phyloP scores from a whole-genome alignment of 2,113 vertebrate genomes.

The Pandion haliaetus region DNA sequence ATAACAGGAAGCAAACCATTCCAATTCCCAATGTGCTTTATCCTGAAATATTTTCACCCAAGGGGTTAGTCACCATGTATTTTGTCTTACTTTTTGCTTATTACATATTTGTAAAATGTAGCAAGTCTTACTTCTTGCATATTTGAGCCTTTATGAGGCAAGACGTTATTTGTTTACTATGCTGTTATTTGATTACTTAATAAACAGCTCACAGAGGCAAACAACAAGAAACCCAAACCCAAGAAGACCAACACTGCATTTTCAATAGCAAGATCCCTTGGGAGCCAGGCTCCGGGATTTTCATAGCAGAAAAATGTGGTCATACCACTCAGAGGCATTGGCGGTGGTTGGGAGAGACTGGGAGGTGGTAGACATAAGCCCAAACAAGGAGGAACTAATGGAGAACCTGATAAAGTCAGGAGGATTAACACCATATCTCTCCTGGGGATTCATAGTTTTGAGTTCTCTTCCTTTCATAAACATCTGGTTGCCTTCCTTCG shows the following conservation, averaged over 20 bases:
- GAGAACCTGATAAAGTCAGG: neutral
- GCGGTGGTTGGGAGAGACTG: neutral
- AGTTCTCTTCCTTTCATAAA: neutral
- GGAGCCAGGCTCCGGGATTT: conserved; percentile 23
- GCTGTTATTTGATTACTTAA: conserved; percentile 24
- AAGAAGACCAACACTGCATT: neutral
- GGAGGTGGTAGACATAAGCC: neutral
- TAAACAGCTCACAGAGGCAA: conserved; percentile 25
- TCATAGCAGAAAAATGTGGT: conserved; percentile 33
- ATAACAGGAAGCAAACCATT: conserved; percentile 24
- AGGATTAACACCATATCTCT: neutral
- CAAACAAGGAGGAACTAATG: neutral
- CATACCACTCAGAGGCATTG: conserved; percentile 6
- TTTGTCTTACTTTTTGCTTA: neutral
- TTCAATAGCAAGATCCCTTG: conserved; percentile 41
- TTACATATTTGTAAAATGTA: neutral
- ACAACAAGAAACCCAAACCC: conserved; percentile 15
- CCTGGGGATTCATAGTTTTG: neutral
- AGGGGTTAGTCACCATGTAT: neutral
- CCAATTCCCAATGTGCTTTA: neutral
- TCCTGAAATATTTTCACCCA: neutral
- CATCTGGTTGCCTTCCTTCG: neutral
- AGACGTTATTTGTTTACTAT: conserved; percentile 17
- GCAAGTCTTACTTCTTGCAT: neutral
- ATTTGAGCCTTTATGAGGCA: neutral